These are phyloP conservation scores for Remorina albescens DNA, from an alignment of 2,797 vertebrate genomes.

Conservation along the genomic window DNA sequence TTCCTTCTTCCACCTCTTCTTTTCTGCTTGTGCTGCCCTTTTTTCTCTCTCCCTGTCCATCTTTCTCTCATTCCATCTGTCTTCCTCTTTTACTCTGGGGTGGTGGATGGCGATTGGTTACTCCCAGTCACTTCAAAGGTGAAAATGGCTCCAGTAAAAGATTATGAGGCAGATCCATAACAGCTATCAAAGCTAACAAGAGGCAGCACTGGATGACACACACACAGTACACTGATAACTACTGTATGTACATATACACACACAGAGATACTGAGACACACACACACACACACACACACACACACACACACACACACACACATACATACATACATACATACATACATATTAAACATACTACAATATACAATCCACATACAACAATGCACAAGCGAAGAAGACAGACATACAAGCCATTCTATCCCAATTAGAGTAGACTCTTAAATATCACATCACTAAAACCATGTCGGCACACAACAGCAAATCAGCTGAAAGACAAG, in stretches of 20 bases:
- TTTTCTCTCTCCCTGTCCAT: not conserved
- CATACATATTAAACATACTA: not conserved
- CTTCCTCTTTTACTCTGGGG: conserved; percentile 17
- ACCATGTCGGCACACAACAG: conserved; percentile 8
- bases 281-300: not conserved
- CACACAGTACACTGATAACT: too few species aligned
- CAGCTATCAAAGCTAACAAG: conserved; percentile 71
- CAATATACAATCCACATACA: not conserved
- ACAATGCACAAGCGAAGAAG: not conserved
- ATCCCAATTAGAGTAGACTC: conserved; percentile 3
- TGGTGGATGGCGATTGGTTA: conserved; percentile 40
- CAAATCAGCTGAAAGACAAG: not conserved
- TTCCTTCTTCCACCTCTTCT: not conserved
- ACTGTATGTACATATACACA: conserved; percentile 2
- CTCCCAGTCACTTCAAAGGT: conserved; percentile 51
- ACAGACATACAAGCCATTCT: not conserved
- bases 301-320: not conserved
- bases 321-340: not conserved
- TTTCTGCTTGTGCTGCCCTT: not conserved
- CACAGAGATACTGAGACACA: not conserved
- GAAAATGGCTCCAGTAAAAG: conserved; percentile 64
- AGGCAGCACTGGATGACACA: conserved; percentile 17
- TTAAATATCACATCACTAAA: conserved; percentile 37
- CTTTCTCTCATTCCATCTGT: not conserved
- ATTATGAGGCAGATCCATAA: conserved; percentile 76